Conservation (phyloP, 2,888 invertebrate species). For the Agrotis exclamationis region DNA sequence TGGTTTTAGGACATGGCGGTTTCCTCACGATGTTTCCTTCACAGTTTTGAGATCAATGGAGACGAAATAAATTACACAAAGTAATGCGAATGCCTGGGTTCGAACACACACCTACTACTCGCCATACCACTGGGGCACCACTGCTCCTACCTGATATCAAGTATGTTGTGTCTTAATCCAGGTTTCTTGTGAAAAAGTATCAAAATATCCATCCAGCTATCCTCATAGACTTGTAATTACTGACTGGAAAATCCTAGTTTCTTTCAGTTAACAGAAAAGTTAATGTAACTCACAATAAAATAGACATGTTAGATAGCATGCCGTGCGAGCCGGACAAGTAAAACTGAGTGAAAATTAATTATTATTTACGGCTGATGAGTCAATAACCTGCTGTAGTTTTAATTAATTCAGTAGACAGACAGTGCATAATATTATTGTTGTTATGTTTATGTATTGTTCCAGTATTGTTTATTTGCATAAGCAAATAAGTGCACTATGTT, state of each 20-base stretch:
- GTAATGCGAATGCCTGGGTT: too few species aligned
- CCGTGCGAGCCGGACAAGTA: slow-evolving; percentile 26
- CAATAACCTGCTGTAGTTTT: slow-evolving; percentile 13
- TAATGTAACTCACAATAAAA: background rate
- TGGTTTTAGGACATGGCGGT: too few species aligned
- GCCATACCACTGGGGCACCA: too few species aligned
- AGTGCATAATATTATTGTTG: slow-evolving; percentile 17
- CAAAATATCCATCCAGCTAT: too few species aligned
- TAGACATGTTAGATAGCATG: background rate
- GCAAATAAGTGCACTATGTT: too few species aligned
- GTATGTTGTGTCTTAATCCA: too few species aligned
- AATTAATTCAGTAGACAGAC: slow-evolving; percentile 21
- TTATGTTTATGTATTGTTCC: background rate
- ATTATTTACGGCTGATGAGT: slow-evolving; percentile 20
- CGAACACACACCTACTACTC: too few species aligned
- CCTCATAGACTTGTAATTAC: background rate
- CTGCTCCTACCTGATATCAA: too few species aligned
- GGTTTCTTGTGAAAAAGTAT: too few species aligned
- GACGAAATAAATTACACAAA: too few species aligned
- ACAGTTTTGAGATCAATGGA: too few species aligned
- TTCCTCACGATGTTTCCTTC: too few species aligned
- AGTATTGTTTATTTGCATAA: slow-evolving; percentile 13
- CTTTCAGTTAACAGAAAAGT: background rate
- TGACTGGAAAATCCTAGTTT: background rate
- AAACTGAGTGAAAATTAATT: slow-evolving; percentile 41